phyloP scores from a whole-genome alignment of 2,888 invertebrate genomes.

The Rhagonycha lutea region DNA sequence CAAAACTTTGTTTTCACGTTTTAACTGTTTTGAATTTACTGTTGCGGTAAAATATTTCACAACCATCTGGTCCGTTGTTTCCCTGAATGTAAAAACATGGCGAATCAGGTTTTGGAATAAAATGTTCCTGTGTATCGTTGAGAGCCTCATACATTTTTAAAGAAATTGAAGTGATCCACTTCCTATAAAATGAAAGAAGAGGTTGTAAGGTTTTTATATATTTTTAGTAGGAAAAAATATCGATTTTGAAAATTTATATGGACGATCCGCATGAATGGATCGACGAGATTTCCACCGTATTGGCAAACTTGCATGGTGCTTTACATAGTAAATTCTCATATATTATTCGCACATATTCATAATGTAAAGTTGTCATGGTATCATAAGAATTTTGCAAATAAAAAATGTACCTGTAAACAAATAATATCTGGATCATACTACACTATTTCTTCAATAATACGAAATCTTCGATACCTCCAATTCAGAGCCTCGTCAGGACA shows the following conservation, averaged over 20 bases:
- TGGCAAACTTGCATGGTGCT: no score
- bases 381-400: no score
- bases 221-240: no score
- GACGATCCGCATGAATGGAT: not conserved
- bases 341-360: no score
- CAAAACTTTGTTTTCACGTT: constrained; percentile 62
- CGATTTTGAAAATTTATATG: no score
- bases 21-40: constrained; percentile 65
- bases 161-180: constrained; percentile 75
- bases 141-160: constrained; percentile 63
- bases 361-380: no score
- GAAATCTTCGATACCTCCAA: constrained; percentile 69
- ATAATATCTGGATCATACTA: constrained; percentile 70
- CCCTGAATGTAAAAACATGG: constrained; percentile 73
- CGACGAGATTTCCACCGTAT: no score
- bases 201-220: not conserved
- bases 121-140: constrained; percentile 71
- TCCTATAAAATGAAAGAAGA: constrained; percentile 59
- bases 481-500: constrained; percentile 73
- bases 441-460: constrained; percentile 73
- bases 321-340: no score
- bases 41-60: constrained; percentile 72
- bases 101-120: constrained; percentile 77
- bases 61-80: constrained; percentile 79
- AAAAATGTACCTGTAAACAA: constrained; percentile 75